A percentile compares a stretch with the other conserved stretches of the same genome.
These are phyloP conservation scores for Hemistola chrysoprasaria DNA, from an alignment of 2,888 invertebrate species.

Conservation along the genomic window DNA sequence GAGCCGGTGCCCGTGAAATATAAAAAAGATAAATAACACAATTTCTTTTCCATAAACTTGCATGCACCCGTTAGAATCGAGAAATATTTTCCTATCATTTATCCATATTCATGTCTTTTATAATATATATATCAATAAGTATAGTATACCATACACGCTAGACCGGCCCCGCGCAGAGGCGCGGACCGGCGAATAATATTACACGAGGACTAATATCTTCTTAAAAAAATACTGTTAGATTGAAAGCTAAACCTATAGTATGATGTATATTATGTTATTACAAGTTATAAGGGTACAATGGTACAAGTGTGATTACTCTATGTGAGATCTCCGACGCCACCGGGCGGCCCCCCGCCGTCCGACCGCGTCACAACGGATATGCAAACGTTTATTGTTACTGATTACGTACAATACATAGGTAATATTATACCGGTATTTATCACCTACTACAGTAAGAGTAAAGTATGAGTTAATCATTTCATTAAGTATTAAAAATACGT, in stretches of 20 bases:
- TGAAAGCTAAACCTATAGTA: constrained; percentile 79
- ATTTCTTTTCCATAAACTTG: constrained; percentile 71
- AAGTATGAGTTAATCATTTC: constrained; percentile 77
- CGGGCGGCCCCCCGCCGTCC: constrained; percentile 62
- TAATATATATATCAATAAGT: constrained; percentile 68
- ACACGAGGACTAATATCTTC: constrained; percentile 82
- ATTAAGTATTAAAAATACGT: constrained; percentile 82
- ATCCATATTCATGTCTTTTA: constrained; percentile 75
- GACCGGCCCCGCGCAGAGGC: constrained; percentile 64
- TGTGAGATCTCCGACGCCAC: constrained; percentile 79
- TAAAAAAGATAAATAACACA: constrained; percentile 81
- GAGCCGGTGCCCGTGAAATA: constrained; percentile 72
- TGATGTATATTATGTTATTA: constrained; percentile 63
- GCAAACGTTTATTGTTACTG: constrained; percentile 76
- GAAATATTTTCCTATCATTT: constrained; percentile 76
- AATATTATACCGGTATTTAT: constrained; percentile 67
- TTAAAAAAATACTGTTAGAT: constrained; percentile 83
- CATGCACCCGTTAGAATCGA: constrained; percentile 82
- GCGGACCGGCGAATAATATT: constrained; percentile 65
- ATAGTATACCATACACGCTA: constrained; percentile 77
- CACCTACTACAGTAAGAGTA: constrained; percentile 58
- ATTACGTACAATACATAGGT: no score
- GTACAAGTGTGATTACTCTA: constrained; percentile 78
- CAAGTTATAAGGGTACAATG: constrained; percentile 74
- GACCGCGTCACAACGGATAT: constrained; percentile 78